These are phyloP conservation scores for Peromyscus eremicus DNA, from an alignment of 2,797 vertebrate genomes.

Conservation along the genomic window DNA sequence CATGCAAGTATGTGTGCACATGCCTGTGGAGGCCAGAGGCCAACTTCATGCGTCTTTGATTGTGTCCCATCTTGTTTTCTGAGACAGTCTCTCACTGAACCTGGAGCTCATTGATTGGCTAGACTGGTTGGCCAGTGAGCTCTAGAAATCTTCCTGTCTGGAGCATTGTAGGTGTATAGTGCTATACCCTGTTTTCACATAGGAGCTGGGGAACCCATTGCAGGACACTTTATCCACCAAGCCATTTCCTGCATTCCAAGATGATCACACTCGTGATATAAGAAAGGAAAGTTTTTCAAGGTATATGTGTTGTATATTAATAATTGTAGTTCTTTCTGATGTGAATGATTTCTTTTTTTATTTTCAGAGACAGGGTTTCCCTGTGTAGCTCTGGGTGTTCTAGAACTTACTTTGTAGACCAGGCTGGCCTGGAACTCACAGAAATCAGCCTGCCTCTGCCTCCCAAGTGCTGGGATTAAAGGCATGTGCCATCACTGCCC, in stretches of 20 bases:
- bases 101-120: not conserved
- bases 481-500: rapidly evolving
- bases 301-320: not conserved
- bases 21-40: not conserved
- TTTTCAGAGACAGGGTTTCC: not conserved
- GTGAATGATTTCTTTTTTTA: not conserved
- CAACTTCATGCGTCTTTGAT: not conserved
- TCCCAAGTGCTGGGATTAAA: not conserved
- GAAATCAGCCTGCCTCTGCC: not conserved
- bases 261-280: not conserved
- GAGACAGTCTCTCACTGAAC: not conserved
- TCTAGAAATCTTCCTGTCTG: too few species aligned
- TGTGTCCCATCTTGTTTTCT: not conserved
- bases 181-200: too few species aligned
- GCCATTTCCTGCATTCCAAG: not conserved
- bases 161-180: too few species aligned
- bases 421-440: not conserved
- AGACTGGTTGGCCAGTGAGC: not conserved
- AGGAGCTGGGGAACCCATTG: not conserved
- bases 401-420: not conserved
- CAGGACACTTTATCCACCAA: not conserved
- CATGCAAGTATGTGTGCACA: not conserved
- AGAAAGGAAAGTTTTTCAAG: not conserved
- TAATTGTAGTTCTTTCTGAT: conserved; percentile 12
- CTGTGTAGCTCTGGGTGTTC: not conserved